Conservation (phyloP, 2,113 vertebrate species). For the Peucedramus taeniatus region DNA sequence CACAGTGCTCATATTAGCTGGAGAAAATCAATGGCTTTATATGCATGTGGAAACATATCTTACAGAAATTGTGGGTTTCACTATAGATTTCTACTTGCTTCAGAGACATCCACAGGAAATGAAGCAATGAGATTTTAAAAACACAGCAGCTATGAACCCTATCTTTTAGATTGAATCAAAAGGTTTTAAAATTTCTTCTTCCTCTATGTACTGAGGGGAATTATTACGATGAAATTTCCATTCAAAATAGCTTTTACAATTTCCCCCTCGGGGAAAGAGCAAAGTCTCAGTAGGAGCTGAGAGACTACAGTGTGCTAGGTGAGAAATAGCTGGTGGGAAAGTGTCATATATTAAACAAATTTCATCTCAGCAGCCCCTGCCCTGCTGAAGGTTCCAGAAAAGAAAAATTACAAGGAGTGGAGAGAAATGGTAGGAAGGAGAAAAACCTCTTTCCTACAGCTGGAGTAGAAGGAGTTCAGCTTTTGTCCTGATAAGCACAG, state of each 20-base stretch:
- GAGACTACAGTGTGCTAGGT: not conserved
- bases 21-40: not conserved
- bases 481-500: not conserved
- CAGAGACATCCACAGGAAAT: not conserved
- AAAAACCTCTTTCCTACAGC: not conserved
- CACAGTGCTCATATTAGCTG: not conserved
- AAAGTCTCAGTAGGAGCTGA: not conserved
- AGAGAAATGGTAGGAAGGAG: not conserved
- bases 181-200: not conserved
- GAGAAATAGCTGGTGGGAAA: not conserved
- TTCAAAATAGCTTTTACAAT: not conserved
- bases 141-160: not conserved
- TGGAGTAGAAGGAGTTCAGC: not conserved
- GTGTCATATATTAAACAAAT: not conserved
- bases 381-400: not conserved
- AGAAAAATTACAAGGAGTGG: not conserved
- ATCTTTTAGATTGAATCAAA: not conserved
- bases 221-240: not conserved
- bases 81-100: not conserved
- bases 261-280: not conserved
- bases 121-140: not conserved
- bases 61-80: not conserved
- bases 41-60: not conserved
- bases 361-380: not conserved
- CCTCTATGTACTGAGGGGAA: not conserved